phyloP scores from a whole-genome alignment of 2,888 invertebrate species.

The Pachycephus smyrnensis region DNA sequence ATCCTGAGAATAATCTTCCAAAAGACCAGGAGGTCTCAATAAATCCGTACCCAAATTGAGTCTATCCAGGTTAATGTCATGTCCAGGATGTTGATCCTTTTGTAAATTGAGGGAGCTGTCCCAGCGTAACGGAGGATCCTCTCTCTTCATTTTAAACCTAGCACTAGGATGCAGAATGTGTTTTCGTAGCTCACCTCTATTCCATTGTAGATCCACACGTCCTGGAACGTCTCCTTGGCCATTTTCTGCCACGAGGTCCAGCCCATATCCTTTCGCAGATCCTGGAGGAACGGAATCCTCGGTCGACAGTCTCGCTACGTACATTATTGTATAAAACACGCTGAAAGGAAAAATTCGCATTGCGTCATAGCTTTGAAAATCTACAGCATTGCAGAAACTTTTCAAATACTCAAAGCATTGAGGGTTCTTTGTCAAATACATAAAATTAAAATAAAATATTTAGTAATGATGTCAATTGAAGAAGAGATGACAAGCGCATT shows the following conservation, averaged over 20 bases:
- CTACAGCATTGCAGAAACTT: background rate
- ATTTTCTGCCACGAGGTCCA: background rate
- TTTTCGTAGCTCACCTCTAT: background rate
- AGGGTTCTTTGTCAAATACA: background rate
- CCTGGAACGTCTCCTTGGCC: background rate
- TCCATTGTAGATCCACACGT: background rate
- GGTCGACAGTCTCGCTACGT: slow-evolving; percentile 40
- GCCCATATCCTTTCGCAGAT: slow-evolving; percentile 10
- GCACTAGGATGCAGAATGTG: background rate
- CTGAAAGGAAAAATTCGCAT: slow-evolving; percentile 27
- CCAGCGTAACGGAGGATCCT: background rate
- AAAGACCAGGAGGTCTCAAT: background rate
- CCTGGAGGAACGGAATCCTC: slow-evolving; percentile 15
- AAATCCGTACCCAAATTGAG: background rate
- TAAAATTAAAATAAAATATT: background rate
- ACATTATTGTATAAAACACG: slow-evolving; percentile 46
- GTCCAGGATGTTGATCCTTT: background rate
- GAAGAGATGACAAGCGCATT: background rate
- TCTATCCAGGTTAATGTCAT: slow-evolving; percentile 2
- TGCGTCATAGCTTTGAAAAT: slow-evolving; percentile 32
- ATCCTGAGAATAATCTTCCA: background rate
- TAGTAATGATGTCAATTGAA: background rate
- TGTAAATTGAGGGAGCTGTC: background rate
- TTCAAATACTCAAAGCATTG: background rate
- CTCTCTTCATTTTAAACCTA: slow-evolving; percentile 3